Conservation (phyloP, 1,140 invertebrate species). For the Scaptomyza graminum region DNA sequence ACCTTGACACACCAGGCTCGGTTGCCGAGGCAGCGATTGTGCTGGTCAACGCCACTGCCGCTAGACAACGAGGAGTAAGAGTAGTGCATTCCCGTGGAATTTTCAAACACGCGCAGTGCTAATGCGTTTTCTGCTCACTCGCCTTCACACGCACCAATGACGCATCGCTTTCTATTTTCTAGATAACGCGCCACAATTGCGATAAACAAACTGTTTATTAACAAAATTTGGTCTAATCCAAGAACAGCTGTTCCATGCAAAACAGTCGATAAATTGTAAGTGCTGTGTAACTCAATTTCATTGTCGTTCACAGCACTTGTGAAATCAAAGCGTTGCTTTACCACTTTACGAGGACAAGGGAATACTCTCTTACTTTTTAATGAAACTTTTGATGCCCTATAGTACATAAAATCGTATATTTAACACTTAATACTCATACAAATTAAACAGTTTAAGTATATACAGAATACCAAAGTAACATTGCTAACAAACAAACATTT, state of each 20-base stretch:
- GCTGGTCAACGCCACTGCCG: slow-evolving; percentile 85
- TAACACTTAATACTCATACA: slow-evolving; percentile 56
- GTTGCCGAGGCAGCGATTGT: slow-evolving; percentile 91
- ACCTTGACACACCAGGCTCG: slow-evolving; percentile 92
- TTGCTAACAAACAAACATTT: slow-evolving; percentile 26
- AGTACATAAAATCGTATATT: slow-evolving; percentile 56
- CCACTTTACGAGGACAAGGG: no score
- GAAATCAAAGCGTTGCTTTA: no score
- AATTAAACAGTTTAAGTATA: slow-evolving; percentile 40
- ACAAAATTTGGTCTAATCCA: slow-evolving; percentile 34
- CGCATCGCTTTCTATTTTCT: slow-evolving; percentile 41
- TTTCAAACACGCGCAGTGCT: slow-evolving; percentile 11
- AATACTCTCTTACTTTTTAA: slow-evolving; percentile 3
- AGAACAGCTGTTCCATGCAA: slow-evolving; percentile 36
- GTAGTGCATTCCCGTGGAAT: slow-evolving; percentile 53
- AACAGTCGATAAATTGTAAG: slow-evolving; percentile 29
- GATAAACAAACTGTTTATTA: slow-evolving; percentile 19
- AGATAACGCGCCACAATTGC: slow-evolving; percentile 48
- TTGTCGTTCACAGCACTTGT: no score
- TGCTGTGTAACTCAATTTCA: no score
- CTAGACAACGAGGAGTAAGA: slow-evolving; percentile 58
- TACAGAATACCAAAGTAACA: slow-evolving; percentile 27
- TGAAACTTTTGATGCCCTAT: background rate
- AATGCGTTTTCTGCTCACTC: slow-evolving; percentile 17
- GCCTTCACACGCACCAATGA: slow-evolving; percentile 42